A percentile compares a stretch with the other conserved stretches of the same genome.
phyloP scores from a whole-genome alignment of 2,888 invertebrate species.

The Chrysotoxum bicinctum region DNA sequence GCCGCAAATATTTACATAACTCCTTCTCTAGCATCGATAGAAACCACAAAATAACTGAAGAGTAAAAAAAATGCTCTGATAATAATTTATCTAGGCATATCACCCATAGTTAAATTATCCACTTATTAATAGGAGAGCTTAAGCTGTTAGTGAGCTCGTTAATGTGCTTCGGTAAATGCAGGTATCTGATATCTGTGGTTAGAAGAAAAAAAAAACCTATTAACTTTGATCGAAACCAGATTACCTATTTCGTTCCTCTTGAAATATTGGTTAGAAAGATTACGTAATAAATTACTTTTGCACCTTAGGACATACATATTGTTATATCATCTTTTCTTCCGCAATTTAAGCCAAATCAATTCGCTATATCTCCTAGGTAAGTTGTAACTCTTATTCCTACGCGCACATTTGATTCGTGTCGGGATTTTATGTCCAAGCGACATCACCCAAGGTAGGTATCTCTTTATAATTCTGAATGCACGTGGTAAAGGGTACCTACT shows the following conservation, averaged over 20 bases:
- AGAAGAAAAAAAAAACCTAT: background rate
- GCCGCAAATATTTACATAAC: constrained; percentile 22
- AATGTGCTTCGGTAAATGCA: background rate
- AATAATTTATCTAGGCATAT: background rate
- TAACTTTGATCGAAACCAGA: background rate
- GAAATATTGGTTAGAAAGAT: constrained; percentile 1
- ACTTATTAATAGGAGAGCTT: background rate
- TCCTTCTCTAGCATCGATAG: background rate
- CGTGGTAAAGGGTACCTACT: background rate
- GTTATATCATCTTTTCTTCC: constrained; percentile 7
- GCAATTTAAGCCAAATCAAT: background rate
- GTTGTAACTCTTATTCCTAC: constrained; percentile 3
- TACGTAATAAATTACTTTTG: background rate
- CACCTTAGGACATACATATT: background rate
- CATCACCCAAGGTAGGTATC: background rate
- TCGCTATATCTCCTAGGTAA: background rate
- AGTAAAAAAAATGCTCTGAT: background rate
- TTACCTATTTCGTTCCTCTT: background rate
- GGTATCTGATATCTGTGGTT: constrained; percentile 21
- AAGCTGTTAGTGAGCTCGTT: background rate
- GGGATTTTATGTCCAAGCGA: constrained; percentile 7
- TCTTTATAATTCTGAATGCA: background rate
- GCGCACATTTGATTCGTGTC: background rate
- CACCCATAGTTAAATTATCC: background rate
- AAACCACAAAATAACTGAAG: constrained; percentile 4